Evolutionary conservation across 2,888 invertebrate genomes (phyloP).

Genomic region (Cryptophagus acutangulus): DNA sequence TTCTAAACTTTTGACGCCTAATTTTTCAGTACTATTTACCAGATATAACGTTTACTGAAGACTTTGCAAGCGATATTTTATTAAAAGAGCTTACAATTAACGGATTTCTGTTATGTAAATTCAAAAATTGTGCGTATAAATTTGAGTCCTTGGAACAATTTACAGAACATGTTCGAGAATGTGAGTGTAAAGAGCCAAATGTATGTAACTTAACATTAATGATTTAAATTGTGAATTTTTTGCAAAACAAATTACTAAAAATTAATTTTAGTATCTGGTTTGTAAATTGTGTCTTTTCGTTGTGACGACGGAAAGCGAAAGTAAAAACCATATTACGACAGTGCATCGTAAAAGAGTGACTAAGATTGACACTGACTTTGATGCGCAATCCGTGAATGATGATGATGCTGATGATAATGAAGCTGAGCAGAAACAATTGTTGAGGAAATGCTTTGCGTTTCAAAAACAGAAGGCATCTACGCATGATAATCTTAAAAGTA

Average conservation of each 20-base stretch:
- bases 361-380: constrained; percentile 1
- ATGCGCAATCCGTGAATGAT: constrained; percentile 18
- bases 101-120: constrained; percentile 35
- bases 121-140: constrained; percentile 38
- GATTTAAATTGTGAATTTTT: constrained; percentile 8
- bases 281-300: constrained; percentile 39
- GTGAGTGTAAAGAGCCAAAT: constrained; percentile 35
- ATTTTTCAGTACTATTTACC: constrained; percentile 25
- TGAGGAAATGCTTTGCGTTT: too few relatives aligned
- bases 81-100: constrained; percentile 32
- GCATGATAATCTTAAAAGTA: constrained; percentile 1
- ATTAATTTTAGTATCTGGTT: constrained; percentile 34
- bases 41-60: constrained; percentile 24
- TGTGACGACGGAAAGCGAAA: constrained; percentile 25
- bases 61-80: constrained; percentile 22
- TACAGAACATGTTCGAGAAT: constrained; percentile 33
- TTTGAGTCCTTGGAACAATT: constrained; percentile 32
- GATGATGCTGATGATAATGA: constrained; percentile 18
- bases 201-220: too few relatives aligned
- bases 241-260: constrained; percentile 5
- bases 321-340: constrained; percentile 31
- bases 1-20: constrained; percentile 8
- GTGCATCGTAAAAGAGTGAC: constrained; percentile 18
- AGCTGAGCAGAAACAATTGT: constrained; percentile 17
- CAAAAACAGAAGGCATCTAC: too few relatives aligned